Evolutionary conservation across 1,140 invertebrate species (phyloP), one percentile per base, ranked within the genome.

Genomic region (Rhynchophorus ferrugineus): DNA sequence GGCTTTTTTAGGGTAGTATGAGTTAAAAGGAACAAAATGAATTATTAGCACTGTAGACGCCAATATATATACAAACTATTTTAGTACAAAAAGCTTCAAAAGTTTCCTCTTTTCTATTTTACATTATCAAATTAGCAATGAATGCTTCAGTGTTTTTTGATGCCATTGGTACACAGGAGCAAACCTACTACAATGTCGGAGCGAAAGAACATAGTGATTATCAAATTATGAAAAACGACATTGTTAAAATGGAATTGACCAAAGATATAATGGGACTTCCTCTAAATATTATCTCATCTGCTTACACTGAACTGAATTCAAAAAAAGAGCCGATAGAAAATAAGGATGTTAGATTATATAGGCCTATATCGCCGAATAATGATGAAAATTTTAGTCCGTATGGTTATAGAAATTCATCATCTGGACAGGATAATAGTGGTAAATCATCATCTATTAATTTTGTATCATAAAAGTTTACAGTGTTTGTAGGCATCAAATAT

Each of bases 91-190:
- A n/a, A n/a, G n/a, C n/a, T n/a, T n/a, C n/a, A n/a, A n/a, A n/a
- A n/a, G n/a, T n/a, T n/a, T n/a, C n/a, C n/a, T n/a, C n/a, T n/a
- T n/a, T n/a, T n/a, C n/a, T n/a, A n/a, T n/a, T n/a, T n/a, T n/a
- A n/a, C n/a, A n/a, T n/a, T n/a, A n/a, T n/a, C n/a, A n/a, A n/a
- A n/a, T n/a, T n/a, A n/a, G n/a, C n/a, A 6, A 49, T 49, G 47
- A 49, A 49, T 42, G 46, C 17, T 8, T 39, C 47, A 16, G 29
- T 42, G 38, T 49, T 49, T 34, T 49, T 49, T 33, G 37, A 49
- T 49, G 21, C 47, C 19, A 19, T 49, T 14, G 34, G 19, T 1
- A 41, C 47, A 39, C 29, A 42, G 42, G 47, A 49, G 3, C 47
- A 49, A 13, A 24, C 20, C 5, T 18, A 22, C 6, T 42, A 20